Percentiles rank a stretch among this genome's conserved stretches.
phyloP scores from a whole-genome alignment of 2,113 vertebrate genomes.

The Entelurus aequoreus region DNA sequence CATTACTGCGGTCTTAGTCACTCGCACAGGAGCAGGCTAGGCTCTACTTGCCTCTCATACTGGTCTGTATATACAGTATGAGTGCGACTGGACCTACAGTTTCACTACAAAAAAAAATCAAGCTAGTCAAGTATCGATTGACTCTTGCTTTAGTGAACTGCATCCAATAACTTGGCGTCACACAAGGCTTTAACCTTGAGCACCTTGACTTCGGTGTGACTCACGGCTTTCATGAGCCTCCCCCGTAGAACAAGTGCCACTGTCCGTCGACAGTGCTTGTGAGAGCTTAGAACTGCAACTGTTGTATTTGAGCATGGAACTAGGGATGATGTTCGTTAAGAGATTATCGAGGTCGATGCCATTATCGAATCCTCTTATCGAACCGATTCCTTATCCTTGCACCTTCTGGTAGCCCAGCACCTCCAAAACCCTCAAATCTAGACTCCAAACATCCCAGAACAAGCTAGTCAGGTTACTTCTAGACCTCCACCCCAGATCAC shows the following conservation, averaged over 20 bases:
- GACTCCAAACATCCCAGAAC: too few relatives aligned
- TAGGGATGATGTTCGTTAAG: too few relatives aligned
- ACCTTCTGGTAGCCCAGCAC: too few relatives aligned
- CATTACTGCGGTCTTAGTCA: conserved; percentile 59
- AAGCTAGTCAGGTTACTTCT: too few relatives aligned
- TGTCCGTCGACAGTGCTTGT: conserved; percentile 31
- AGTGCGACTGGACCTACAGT: too few relatives aligned
- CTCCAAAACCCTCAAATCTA: too few relatives aligned
- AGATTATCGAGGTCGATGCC: too few relatives aligned
- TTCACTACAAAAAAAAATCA: not conserved
- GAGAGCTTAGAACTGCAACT: not conserved
- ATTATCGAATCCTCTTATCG: too few relatives aligned
- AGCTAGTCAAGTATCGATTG: conserved; percentile 20
- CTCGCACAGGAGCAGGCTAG: conserved; percentile 36
- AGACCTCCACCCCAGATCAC: too few relatives aligned
- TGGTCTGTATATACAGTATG: conserved; percentile 19
- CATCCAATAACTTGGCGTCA: conserved; percentile 29
- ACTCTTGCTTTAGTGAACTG: conserved; percentile 24
- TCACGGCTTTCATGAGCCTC: conserved; percentile 16
- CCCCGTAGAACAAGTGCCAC: conserved; percentile 17
- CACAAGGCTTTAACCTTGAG: conserved; percentile 33
- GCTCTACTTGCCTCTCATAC: conserved; percentile 37
- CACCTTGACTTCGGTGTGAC: conserved; percentile 11
- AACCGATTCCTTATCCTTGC: too few relatives aligned
- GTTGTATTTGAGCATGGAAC: not conserved